phyloP scores from a whole-genome alignment of 1,140 invertebrate species.

The Anadara kagoshimensis region DNA sequence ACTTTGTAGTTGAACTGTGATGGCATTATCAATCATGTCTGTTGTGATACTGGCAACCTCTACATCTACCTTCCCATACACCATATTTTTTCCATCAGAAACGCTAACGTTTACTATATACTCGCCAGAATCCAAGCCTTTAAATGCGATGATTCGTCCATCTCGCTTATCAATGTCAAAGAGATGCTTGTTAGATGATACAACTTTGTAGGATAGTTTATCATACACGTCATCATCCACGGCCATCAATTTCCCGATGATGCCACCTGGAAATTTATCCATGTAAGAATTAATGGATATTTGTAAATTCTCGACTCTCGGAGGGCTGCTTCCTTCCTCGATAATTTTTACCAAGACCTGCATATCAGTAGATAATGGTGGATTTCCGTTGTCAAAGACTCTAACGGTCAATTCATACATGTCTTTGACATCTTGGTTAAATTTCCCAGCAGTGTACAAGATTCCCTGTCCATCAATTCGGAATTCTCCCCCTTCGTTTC shows the following conservation, averaged over 20 bases:
- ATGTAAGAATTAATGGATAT: slow-evolving; percentile 91
- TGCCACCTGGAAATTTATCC: slow-evolving; percentile 93
- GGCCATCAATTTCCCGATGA: slow-evolving; percentile 90
- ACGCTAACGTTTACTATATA: slow-evolving; percentile 89
- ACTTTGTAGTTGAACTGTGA: slow-evolving; percentile 84
- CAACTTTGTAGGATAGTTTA: slow-evolving; percentile 84
- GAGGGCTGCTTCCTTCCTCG: slow-evolving; percentile 96
- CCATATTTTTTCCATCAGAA: slow-evolving; percentile 81
- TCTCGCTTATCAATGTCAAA: slow-evolving; percentile 87
- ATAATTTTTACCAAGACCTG: slow-evolving; percentile 89
- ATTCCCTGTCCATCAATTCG: slow-evolving; percentile 88
- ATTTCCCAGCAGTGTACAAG: slow-evolving; percentile 87
- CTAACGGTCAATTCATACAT: slow-evolving; percentile 85
- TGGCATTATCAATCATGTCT: slow-evolving; percentile 88
- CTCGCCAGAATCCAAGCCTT: slow-evolving; percentile 89
- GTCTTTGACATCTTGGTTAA: slow-evolving; percentile 90
- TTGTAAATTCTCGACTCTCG: slow-evolving; percentile 89
- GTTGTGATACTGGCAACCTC: slow-evolving; percentile 86
- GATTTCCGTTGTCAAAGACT: slow-evolving; percentile 95
- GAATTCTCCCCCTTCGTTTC: slow-evolving; percentile 91
- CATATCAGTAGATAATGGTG: slow-evolving; percentile 90
- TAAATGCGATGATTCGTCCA: slow-evolving; percentile 86
- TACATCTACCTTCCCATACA: slow-evolving; percentile 77
- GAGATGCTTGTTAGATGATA: slow-evolving; percentile 78
- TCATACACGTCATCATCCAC: slow-evolving; percentile 95